Conservation (phyloP, 2,113 vertebrate species). For the Urocitellus parryii region DNA sequence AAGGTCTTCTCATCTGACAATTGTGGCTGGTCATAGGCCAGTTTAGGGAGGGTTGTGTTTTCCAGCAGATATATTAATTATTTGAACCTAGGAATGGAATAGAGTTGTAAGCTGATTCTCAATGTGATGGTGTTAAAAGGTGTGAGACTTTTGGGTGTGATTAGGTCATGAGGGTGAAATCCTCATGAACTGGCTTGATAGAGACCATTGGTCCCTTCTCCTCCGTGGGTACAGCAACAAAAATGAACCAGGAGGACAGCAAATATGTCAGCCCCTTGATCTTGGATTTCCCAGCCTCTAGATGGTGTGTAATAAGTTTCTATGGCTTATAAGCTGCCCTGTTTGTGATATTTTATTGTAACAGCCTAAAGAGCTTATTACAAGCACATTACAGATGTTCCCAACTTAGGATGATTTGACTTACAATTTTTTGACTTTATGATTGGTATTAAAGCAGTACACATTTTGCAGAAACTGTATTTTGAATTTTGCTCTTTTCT, state of each 20-base stretch:
- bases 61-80: neutral
- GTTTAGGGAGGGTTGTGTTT: neutral
- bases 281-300: neutral
- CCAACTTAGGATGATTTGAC: neutral
- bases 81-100: neutral
- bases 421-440: too few species aligned
- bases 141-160: neutral
- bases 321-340: neutral
- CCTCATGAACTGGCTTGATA: neutral
- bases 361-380: neutral
- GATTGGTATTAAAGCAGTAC: too few species aligned
- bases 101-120: neutral
- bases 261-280: neutral
- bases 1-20: neutral
- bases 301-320: neutral
- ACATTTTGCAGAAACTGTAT: too few species aligned
- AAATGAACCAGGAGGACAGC: neutral
- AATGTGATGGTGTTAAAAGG: neutral
- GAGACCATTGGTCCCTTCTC: neutral
- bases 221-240: neutral
- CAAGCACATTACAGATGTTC: neutral
- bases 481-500: neutral
- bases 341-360: neutral
- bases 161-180: neutral
- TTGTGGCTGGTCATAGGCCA: neutral